Evolutionary conservation across 2,113 vertebrate species (phyloP).

Genomic region (Ciconia boyciana): DNA sequence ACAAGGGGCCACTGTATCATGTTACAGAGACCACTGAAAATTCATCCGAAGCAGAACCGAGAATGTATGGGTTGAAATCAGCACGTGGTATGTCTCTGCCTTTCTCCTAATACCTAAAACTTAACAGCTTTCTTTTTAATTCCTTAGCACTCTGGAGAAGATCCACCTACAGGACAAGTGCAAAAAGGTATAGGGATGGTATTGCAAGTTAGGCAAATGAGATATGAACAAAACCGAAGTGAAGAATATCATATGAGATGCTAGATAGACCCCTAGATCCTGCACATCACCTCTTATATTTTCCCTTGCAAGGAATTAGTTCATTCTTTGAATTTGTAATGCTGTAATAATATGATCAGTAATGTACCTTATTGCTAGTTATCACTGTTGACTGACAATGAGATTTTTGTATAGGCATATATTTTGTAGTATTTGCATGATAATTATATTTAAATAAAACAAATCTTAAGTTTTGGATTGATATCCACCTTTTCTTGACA

Average conservation of each 20-base stretch:
- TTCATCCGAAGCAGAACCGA: background rate
- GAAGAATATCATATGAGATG: background rate
- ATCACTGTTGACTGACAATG: background rate
- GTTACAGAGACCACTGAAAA: background rate
- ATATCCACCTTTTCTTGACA: background rate
- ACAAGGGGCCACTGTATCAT: background rate
- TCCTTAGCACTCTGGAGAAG: background rate
- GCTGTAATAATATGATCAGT: background rate
- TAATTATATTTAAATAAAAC: background rate
- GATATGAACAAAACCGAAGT: background rate
- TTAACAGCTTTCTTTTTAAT: background rate
- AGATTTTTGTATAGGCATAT: background rate
- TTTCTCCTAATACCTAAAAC: background rate
- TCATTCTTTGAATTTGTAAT: background rate
- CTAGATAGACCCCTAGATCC: background rate
- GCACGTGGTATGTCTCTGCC: background rate
- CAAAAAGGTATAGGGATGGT: background rate
- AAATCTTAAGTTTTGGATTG: background rate
- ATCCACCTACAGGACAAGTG: background rate
- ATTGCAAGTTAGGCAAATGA: background rate
- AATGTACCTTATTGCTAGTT: background rate
- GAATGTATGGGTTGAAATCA: background rate
- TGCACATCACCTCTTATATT: background rate
- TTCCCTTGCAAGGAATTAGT: background rate
- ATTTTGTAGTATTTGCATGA: background rate